Conservation (phyloP, 1,140 invertebrate genomes). For the Drosophila ogumai region DNA sequence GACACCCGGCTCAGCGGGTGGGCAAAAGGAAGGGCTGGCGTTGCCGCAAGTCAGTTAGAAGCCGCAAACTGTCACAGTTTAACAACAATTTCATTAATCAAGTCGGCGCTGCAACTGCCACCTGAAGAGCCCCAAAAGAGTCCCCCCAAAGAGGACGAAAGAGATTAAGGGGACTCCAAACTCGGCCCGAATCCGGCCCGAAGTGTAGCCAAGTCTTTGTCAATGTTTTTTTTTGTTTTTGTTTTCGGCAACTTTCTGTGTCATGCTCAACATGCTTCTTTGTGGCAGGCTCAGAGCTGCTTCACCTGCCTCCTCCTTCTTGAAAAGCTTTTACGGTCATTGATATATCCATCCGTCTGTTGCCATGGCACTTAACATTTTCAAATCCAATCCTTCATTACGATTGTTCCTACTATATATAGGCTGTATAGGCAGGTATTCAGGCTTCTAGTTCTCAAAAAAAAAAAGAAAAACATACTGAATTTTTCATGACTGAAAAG, state of each 20-base stretch:
- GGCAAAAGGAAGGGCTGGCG: conserved; percentile 30
- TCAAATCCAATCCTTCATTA: conserved; percentile 2
- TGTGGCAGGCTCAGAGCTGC: background rate
- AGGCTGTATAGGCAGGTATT: background rate
- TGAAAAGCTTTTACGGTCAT: conserved; percentile 10
- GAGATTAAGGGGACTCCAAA: conserved; percentile 22
- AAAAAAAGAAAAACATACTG: background rate
- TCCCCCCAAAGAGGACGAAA: conserved; percentile 12
- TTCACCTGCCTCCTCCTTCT: background rate
- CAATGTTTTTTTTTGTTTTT: background rate
- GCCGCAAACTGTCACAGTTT: conserved; percentile 80
- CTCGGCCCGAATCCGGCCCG: background rate
- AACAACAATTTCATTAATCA: conserved; percentile 81
- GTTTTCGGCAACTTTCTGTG: conserved; percentile 11
- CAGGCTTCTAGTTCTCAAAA: background rate
- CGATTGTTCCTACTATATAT: background rate
- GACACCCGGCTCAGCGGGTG: conserved; percentile 36
- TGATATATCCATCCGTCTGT: conserved; percentile 12
- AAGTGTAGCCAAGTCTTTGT: conserved; percentile 5
- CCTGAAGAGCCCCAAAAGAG: conserved; percentile 35
- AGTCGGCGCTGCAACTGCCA: conserved; percentile 39
- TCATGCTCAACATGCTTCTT: conserved; percentile 12
- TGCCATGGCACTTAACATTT: conserved; percentile 1
- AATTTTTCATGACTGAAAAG: conserved; percentile 9
- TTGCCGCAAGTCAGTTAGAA: conserved; percentile 61